These are phyloP conservation scores for Helleia helle DNA, from an alignment of 2,888 invertebrate species.

Conservation along the genomic window DNA sequence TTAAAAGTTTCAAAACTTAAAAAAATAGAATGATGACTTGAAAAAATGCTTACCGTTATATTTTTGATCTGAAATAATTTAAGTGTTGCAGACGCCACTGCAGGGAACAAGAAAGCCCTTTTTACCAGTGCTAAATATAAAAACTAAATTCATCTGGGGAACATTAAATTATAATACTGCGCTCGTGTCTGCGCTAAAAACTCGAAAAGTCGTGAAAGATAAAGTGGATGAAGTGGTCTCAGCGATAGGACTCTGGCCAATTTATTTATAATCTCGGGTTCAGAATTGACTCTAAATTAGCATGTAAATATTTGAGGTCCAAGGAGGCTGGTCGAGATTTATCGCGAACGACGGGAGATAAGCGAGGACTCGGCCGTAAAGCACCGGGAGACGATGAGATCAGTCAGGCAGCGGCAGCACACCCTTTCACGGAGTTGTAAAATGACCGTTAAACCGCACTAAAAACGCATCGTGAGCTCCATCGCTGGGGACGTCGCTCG, in stretches of 20 bases:
- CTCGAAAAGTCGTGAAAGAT: constrained; percentile 61
- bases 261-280: constrained; percentile 72
- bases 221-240: constrained; percentile 47
- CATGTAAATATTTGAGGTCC: constrained; percentile 74
- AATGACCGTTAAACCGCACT: constrained; percentile 72
- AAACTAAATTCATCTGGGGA: constrained; percentile 25
- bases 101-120: constrained; percentile 22
- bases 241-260: constrained; percentile 53
- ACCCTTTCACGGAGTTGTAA: constrained; percentile 71
- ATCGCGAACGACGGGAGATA: constrained; percentile 62
- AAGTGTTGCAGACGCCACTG: too few species aligned
- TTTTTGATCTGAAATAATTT: too few species aligned
- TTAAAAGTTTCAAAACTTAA: too few species aligned
- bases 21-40: too few species aligned
- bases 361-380: constrained; percentile 65
- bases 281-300: constrained; percentile 70
- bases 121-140: constrained; percentile 44
- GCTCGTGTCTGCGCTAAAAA: constrained; percentile 54
- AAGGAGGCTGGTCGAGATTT: constrained; percentile 65
- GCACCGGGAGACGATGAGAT: constrained; percentile 37
- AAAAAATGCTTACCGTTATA: too few species aligned
- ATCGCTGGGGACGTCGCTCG: constrained; percentile 25
- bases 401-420: constrained; percentile 35
- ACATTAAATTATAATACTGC: constrained; percentile 55
- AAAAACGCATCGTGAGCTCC: constrained; percentile 65